Evolutionary conservation across 2,797 vertebrate species (phyloP).

Genomic region (Botia almorhae): DNA sequence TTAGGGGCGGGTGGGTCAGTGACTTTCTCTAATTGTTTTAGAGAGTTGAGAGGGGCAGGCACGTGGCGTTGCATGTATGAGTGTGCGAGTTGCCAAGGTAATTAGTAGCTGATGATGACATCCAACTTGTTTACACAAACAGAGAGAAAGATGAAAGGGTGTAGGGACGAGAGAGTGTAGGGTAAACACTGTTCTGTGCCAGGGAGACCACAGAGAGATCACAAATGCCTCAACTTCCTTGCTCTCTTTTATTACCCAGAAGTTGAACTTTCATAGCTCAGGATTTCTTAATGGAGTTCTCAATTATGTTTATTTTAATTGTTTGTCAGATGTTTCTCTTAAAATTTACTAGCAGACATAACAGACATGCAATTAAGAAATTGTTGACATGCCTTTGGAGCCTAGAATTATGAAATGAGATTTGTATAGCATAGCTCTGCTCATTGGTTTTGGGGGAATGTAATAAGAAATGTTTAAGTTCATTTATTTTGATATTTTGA

Average conservation of each 20-base stretch:
- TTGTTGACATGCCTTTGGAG: neutral
- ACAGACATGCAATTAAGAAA: neutral
- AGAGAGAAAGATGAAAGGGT: constrained; percentile 56
- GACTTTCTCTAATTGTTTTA: constrained; percentile 64
- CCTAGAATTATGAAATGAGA: neutral
- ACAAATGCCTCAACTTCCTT: constrained; percentile 37
- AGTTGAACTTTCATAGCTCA: no score
- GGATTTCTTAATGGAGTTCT: no score
- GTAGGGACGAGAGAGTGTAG: constrained; percentile 21
- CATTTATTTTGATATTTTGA: neutral
- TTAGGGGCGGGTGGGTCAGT: constrained; percentile 56
- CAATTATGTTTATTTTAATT: no score
- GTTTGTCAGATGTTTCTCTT: neutral
- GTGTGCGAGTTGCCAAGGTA: constrained; percentile 59
- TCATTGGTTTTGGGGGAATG: neutral
- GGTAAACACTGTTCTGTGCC: constrained; percentile 37
- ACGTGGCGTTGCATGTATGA: constrained; percentile 51
- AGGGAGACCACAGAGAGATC: constrained; percentile 53
- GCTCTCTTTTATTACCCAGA: constrained; percentile 12
- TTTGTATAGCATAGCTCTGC: neutral
- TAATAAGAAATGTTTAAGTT: neutral
- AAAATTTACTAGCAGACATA: neutral
- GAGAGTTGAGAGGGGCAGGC: constrained; percentile 54
- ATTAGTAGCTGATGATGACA: constrained; percentile 65
- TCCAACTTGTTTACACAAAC: constrained; percentile 65